These are phyloP conservation scores for Sprattus sprattus DNA, from an alignment of 2,113 vertebrate species.

Conservation along the genomic window DNA sequence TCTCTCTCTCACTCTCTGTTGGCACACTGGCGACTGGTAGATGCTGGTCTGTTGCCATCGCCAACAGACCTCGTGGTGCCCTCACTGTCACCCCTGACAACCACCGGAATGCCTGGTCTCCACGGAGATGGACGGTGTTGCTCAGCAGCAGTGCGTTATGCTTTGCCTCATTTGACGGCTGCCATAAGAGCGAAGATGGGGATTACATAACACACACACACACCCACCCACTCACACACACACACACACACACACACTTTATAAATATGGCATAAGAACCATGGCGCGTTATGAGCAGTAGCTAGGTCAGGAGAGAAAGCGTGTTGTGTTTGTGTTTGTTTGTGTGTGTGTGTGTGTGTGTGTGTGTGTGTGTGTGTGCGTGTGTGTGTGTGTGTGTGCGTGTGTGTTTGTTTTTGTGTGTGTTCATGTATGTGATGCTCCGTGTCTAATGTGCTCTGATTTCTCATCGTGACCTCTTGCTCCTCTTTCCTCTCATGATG, in stretches of 20 bases:
- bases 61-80: background rate
- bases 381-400: background rate
- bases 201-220: background rate
- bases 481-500: background rate
- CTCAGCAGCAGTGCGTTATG: background rate
- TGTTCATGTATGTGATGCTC: background rate
- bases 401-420: background rate
- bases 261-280: too few relatives aligned
- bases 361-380: background rate
- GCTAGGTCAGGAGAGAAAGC: too few relatives aligned
- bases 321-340: background rate
- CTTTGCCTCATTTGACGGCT: background rate
- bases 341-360: background rate
- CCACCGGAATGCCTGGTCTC: slow-evolving; percentile 32
- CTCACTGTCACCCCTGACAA: slow-evolving; percentile 39
- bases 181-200: background rate
- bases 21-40: background rate
- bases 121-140: background rate
- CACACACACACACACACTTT: background rate
- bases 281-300: too few relatives aligned
- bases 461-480: background rate
- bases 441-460: background rate
- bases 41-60: background rate
- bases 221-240: background rate
- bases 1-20: background rate